Conservation (phyloP, 2,888 invertebrate genomes). For the Rugalucina vietnamica region DNA sequence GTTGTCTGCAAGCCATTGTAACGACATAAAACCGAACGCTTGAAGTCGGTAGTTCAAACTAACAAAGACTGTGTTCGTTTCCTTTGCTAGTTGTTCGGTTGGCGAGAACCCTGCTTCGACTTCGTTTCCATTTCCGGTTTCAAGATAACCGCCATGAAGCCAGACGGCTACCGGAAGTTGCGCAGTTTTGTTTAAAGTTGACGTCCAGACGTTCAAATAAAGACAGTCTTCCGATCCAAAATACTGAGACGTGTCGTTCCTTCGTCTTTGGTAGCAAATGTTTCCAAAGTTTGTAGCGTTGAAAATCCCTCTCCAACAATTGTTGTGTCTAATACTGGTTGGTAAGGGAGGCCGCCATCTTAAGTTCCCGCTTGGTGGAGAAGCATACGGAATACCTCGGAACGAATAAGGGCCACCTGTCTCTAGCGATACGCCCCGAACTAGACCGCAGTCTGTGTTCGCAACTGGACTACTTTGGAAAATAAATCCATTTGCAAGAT, state of each 20-base stretch:
- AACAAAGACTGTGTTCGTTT: constrained; percentile 93
- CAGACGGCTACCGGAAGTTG: constrained; percentile 78
- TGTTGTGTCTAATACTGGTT: constrained; percentile 14
- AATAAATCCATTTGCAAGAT: background rate
- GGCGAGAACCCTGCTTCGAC: constrained; percentile 84
- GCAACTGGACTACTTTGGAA: background rate
- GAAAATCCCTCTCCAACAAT: constrained; percentile 67
- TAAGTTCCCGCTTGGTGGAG: constrained; percentile 59
- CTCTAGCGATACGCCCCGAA: constrained; percentile 47
- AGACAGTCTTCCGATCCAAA: constrained; percentile 78
- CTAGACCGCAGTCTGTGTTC: constrained; percentile 62
- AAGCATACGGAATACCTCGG: constrained; percentile 71
- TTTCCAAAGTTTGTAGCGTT: constrained; percentile 56
- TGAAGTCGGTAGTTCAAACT: constrained; percentile 92
- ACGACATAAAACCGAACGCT: constrained; percentile 90
- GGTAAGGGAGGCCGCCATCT: constrained; percentile 67
- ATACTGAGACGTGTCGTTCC: background rate
- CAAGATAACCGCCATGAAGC: constrained; percentile 78
- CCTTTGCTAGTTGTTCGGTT: constrained; percentile 90
- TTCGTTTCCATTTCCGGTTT: constrained; percentile 62
- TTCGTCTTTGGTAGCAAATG: constrained; percentile 56
- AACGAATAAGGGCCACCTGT: constrained; percentile 53
- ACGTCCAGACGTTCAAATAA: constrained; percentile 79
- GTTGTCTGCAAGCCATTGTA: constrained; percentile 61
- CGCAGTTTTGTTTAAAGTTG: constrained; percentile 65